These are phyloP conservation scores for Leuciscus idus DNA, from an alignment of 2,113 vertebrate species.

Conservation along the genomic window DNA sequence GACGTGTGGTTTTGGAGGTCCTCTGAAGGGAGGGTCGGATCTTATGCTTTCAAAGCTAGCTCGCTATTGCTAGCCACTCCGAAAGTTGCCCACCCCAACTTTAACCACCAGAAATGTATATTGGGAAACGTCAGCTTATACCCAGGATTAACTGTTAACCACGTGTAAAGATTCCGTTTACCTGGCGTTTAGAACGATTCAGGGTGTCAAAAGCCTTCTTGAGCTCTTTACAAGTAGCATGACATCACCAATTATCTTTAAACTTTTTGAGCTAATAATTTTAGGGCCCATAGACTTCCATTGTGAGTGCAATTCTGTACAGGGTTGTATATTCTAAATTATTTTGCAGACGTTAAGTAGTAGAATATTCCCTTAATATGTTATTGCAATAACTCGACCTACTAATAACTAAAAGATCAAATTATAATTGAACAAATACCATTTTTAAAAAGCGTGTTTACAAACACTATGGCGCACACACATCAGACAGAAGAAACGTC, in stretches of 20 bases:
- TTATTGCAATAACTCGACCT: background rate
- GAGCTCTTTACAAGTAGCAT: background rate
- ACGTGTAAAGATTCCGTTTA: no score
- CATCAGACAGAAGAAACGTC: background rate
- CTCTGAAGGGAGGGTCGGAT: no score
- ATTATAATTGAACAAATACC: constrained; percentile 8
- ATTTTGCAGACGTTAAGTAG: background rate
- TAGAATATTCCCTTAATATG: background rate
- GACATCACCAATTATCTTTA: background rate
- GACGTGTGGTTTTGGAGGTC: no score
- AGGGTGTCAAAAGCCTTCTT: background rate
- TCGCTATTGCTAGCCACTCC: no score
- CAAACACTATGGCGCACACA: constrained; percentile 4
- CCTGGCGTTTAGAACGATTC: no score
- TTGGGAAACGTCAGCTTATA: no score
- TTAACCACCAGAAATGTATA: no score
- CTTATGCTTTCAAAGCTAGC: no score
- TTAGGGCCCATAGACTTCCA: background rate
- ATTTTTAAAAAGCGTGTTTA: background rate
- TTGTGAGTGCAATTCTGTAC: background rate
- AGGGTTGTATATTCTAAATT: background rate
- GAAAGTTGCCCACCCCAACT: no score
- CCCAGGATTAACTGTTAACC: no score
- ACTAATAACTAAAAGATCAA: background rate
- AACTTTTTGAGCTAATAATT: background rate